Percentiles rank a stretch among this genome's conserved stretches.
phyloP scores from a whole-genome alignment of 2,888 invertebrate genomes.

The Tachystola acroxantha region DNA sequence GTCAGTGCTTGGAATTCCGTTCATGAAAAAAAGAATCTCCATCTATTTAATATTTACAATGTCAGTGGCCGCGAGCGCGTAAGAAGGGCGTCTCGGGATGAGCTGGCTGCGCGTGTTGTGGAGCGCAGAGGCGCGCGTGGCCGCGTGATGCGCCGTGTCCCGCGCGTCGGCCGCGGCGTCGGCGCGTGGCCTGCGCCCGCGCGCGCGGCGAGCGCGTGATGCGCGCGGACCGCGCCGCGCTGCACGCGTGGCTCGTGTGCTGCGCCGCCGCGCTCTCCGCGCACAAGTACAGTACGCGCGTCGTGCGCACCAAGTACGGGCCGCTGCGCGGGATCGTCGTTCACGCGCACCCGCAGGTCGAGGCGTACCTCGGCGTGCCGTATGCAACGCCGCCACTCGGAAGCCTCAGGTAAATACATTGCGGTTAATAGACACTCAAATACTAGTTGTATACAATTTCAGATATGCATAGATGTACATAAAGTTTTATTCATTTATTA shows the following conservation, averaged over 20 bases:
- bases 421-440: too few species aligned
- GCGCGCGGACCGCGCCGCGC: slow-evolving; percentile 73
- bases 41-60: too few species aligned
- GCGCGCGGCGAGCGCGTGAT: slow-evolving; percentile 59
- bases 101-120: slow-evolving; percentile 39
- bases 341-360: slow-evolving; percentile 88
- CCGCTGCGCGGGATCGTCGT: slow-evolving; percentile 90
- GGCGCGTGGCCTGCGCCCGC: slow-evolving; percentile 39
- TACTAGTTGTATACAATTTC: too few species aligned
- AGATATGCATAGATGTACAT: too few species aligned
- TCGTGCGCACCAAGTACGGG: slow-evolving; percentile 94
- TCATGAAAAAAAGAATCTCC: too few species aligned
- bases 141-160: slow-evolving; percentile 50
- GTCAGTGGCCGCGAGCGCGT: slow-evolving; percentile 54
- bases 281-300: slow-evolving; percentile 89
- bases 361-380: slow-evolving; percentile 95
- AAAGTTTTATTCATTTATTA: too few species aligned
- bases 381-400: slow-evolving; percentile 96
- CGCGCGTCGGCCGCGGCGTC: slow-evolving; percentile 41
- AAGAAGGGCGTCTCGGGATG: slow-evolving; percentile 52
- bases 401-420: slow-evolving; percentile 89
- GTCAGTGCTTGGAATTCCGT: too few species aligned
- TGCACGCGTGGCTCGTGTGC: slow-evolving; percentile 77
- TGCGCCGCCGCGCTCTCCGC: slow-evolving; percentile 76
- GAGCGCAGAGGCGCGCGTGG: slow-evolving; percentile 38